Conservation (phyloP, 1,140 invertebrate species). For the Ceratoteleas bidentatus region DNA sequence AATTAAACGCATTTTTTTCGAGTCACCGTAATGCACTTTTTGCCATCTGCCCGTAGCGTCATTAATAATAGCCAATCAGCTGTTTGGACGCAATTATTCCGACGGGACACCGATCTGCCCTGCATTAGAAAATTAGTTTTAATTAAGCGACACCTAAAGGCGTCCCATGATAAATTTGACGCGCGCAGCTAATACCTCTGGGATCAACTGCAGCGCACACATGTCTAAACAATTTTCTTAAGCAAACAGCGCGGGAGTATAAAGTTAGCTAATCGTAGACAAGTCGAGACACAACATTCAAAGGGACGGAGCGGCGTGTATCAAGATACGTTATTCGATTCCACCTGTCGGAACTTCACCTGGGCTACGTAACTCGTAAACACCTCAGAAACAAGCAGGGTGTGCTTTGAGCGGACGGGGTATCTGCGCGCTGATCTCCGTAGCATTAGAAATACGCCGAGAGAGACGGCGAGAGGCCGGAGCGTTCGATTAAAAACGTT, state of each 20-base stretch:
- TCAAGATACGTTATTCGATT: slow-evolving; percentile 62
- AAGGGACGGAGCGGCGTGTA: slow-evolving; percentile 49
- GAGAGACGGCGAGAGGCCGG: slow-evolving; percentile 26
- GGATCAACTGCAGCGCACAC: slow-evolving; percentile 21
- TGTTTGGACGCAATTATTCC: not conserved
- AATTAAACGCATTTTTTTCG: not conserved
- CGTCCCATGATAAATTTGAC: slow-evolving; percentile 3
- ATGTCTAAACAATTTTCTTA: slow-evolving; percentile 56
- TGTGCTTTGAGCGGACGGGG: slow-evolving; percentile 50
- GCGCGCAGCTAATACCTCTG: slow-evolving; percentile 4
- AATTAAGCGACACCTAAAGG: not conserved
- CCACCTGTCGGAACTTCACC: slow-evolving; percentile 64
- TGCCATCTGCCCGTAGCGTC: no score
- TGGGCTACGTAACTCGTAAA: slow-evolving; percentile 62
- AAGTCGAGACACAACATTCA: slow-evolving; percentile 52
- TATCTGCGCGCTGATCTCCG: slow-evolving; percentile 54
- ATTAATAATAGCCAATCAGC: no score
- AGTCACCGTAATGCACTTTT: no score
- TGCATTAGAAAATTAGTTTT: no score
- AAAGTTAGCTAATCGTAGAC: slow-evolving; percentile 58
- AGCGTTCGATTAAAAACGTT: slow-evolving; percentile 44
- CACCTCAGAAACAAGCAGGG: slow-evolving; percentile 54
- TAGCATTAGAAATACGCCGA: slow-evolving; percentile 49
- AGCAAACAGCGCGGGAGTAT: slow-evolving; percentile 32
- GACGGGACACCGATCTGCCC: not conserved